Evolutionary conservation across 2,113 vertebrate species (phyloP), one percentile per base, ranked within the genome.

Genomic region (Cebidichthys violaceus): DNA sequence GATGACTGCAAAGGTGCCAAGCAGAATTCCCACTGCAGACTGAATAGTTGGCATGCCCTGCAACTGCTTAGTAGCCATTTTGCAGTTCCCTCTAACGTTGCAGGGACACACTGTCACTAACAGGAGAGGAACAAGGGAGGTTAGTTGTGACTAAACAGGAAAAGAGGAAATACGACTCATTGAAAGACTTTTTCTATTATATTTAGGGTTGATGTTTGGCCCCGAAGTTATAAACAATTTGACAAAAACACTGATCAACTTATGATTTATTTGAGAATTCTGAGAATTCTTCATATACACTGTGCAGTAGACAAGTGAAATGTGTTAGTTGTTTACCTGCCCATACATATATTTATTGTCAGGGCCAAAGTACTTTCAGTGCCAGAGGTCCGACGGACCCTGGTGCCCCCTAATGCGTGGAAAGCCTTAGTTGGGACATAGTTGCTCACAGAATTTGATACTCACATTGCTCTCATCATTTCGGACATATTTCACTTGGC

Each of bases 1-100:
- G 79, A 95, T 95, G 72, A 95, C 88, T 22, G 88, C 86, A 80
- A 95, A 93, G n/a, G 94, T 96, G 77, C 95, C 95, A 27, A 95
- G 85, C 54, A 95, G 84, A 80, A 95, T 95, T 75, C 94, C 95
- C 69, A 97, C 88, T 2, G 96, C 95, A 22, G 95, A 95, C 90
- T 96, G 91, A 66, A 95, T 92, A 5, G 96, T 96, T 71, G 96
- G 95, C 94, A 96, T 97, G 55, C 95, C 95, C 77, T 94, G 82
- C 91, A 95, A 83, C 85, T 87, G 95, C 83, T 94, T 95, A 73
- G 95, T 94, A 54, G 96, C 91, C 52, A 90, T 94, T 92, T 94
- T 94, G 86, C 96, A 95, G 82, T 95, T 92, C 0, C 95, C 93
- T 67, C 95, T 94, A 75, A 93, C 55, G 17, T 94, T 95, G 90